Percentiles rank a stretch among this genome's conserved stretches.
Conservation (phyloP, 2,797 vertebrate species). For the Hippopotamyrus pictus region DNA sequence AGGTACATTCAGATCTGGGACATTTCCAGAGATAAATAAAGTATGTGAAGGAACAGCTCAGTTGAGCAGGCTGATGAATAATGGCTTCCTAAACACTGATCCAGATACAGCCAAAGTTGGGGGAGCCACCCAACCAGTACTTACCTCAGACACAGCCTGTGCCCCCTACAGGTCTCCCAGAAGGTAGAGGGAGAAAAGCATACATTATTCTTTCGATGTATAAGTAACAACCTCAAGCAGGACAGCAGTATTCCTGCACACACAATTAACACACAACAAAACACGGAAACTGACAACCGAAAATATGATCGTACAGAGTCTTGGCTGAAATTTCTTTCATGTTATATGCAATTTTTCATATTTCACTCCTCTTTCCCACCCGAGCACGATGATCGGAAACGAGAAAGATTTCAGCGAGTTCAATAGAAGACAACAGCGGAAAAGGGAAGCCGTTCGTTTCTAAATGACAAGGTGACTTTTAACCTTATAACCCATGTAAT, state of each 20-base stretch:
- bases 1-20: background rate
- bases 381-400: background rate
- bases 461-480: background rate
- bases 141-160: conserved; percentile 47
- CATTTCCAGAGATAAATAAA: background rate
- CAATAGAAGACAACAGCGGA: background rate
- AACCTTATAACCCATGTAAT: background rate
- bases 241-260: background rate
- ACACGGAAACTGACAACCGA: background rate
- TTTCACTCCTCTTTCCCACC: background rate
- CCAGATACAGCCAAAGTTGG: background rate
- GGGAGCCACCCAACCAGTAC: conserved; percentile 19
- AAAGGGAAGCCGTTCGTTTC: background rate
- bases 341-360: background rate
- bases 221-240: background rate
- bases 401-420: background rate
- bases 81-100: background rate
- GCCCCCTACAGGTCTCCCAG: conserved; percentile 38
- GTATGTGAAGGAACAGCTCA: background rate
- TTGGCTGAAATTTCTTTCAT: background rate
- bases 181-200: conserved; percentile 16
- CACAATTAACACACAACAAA: background rate
- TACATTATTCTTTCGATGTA: background rate
- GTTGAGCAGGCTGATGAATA: background rate
- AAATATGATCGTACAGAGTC: background rate